Percentiles rank a stretch among this genome's conserved stretches.
Evolutionary conservation across 2,113 vertebrate genomes (phyloP).

Genomic region (Hypocryptadius cinnamomeus): DNA sequence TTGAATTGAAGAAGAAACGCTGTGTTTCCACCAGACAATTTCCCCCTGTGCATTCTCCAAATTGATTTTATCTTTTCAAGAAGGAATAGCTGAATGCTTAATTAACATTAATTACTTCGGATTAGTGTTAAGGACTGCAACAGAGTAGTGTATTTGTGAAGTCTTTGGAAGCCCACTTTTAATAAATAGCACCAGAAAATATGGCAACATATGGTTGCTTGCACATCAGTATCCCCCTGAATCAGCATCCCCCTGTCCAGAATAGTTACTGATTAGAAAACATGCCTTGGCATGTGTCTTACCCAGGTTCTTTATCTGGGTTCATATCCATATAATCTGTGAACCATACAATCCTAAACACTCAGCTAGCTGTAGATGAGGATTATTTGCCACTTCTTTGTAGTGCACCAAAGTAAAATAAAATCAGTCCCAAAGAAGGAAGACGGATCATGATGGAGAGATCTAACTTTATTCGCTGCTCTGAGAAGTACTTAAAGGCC

Average conservation of each 20-base stretch:
- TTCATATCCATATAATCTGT: not conserved
- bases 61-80: not conserved
- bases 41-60: not conserved
- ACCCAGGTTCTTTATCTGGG: not conserved
- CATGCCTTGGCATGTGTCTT: not conserved
- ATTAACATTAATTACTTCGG: not conserved
- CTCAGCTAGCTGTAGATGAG: not conserved
- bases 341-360: not conserved
- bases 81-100: not conserved
- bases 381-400: not conserved
- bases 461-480: not conserved
- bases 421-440: not conserved
- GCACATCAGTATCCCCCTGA: accelerated
- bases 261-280: not conserved
- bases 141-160: not conserved
- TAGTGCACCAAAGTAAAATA: not conserved
- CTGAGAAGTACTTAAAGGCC: not conserved
- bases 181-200: not conserved
- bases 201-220: not conserved
- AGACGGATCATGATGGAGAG: not conserved
- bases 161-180: not conserved
- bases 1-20: not conserved
- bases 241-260: not conserved
- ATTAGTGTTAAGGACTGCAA: not conserved
- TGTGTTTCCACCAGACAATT: not conserved